phyloP scores from a whole-genome alignment of 2,797 vertebrate genomes.

The Sebastes steindachneri region DNA sequence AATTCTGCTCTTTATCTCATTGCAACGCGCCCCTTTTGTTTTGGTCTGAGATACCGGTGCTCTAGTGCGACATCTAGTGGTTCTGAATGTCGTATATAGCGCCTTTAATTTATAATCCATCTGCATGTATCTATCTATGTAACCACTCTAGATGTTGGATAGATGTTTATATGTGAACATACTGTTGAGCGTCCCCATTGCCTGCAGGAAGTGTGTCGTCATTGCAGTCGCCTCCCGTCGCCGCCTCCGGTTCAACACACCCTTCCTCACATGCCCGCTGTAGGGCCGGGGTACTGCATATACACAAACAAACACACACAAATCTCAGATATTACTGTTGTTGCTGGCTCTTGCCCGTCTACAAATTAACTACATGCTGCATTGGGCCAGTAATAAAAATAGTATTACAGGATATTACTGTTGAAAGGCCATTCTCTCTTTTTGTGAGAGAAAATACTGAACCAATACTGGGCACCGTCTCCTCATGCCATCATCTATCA shows the following conservation, averaged over 20 bases:
- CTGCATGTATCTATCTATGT: neutral
- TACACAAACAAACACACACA: conserved; percentile 41
- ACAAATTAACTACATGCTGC: conserved; percentile 33
- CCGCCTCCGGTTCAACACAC: conserved; percentile 67
- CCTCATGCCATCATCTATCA: conserved; percentile 50
- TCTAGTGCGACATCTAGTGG: no score
- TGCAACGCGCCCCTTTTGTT: no score
- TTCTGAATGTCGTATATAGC: neutral
- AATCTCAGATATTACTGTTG: conserved; percentile 28
- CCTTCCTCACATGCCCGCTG: conserved; percentile 74
- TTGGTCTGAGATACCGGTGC: no score
- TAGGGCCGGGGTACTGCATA: conserved; percentile 44
- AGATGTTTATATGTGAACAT: conserved; percentile 42
- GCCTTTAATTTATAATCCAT: neutral
- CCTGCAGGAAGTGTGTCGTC: conserved; percentile 70
- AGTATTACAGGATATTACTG: neutral
- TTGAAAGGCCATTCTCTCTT: conserved; percentile 19
- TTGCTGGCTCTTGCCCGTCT: neutral
- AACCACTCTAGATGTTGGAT: neutral
- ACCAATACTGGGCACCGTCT: conserved; percentile 28
- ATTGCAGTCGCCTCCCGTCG: conserved; percentile 67
- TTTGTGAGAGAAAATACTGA: conserved; percentile 29
- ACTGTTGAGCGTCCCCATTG: conserved; percentile 76
- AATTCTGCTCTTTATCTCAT: no score
- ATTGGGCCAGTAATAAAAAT: neutral